Conservation (phyloP, 2,797 vertebrate genomes). For the Syngnathus rostellatus region DNA sequence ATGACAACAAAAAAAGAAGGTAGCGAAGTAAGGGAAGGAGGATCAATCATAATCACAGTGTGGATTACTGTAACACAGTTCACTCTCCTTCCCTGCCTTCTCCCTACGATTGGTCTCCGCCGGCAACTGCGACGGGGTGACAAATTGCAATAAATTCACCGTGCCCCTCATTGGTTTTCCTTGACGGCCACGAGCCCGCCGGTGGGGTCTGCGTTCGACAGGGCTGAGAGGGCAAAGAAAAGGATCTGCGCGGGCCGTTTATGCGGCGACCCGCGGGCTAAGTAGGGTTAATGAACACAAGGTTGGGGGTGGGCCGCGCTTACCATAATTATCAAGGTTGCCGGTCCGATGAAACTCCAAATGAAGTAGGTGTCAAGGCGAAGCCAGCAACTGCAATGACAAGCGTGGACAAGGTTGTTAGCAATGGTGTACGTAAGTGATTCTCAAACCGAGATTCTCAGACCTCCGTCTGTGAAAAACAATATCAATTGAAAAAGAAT, state of each 20-base stretch:
- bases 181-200: slow-evolving; percentile 38
- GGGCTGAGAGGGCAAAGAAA: slow-evolving; percentile 42
- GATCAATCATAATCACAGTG: slow-evolving; percentile 64
- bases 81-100: slow-evolving; percentile 17
- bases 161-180: slow-evolving; percentile 54
- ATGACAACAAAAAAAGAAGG: slow-evolving; percentile 26
- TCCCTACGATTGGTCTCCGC: slow-evolving; percentile 24
- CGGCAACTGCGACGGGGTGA: slow-evolving; percentile 48
- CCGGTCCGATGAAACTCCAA: slow-evolving; percentile 99
- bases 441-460: not conserved
- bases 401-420: slow-evolving; percentile 20
- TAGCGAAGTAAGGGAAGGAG: slow-evolving; percentile 37
- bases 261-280: slow-evolving; percentile 71
- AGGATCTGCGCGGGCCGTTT: slow-evolving; percentile 63
- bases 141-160: slow-evolving; percentile 49
- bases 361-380: slow-evolving; percentile 99
- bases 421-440: not conserved
- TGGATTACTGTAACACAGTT: slow-evolving; percentile 50
- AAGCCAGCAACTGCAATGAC: slow-evolving; percentile 89
- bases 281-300: slow-evolving; percentile 77
- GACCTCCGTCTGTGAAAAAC: too few species aligned
- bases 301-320: slow-evolving; percentile 39
- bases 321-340: slow-evolving; percentile 99
- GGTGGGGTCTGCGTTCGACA: slow-evolving; percentile 50
- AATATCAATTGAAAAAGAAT: too few species aligned